These are phyloP conservation scores for Ciconia nigra DNA, from an alignment of 2,797 vertebrate genomes.

Conservation along the genomic window DNA sequence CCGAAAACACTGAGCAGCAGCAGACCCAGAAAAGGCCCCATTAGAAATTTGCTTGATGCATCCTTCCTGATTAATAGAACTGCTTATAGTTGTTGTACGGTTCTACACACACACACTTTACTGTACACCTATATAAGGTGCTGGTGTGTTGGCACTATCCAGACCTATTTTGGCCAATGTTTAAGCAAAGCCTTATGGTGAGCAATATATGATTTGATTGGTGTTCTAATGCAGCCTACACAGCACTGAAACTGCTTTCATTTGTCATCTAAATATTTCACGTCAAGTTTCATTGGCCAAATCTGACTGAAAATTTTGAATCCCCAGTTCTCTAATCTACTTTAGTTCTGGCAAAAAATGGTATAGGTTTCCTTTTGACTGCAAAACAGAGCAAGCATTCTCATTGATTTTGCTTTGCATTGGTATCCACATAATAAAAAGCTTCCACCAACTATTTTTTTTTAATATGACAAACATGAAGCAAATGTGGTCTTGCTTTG, in stretches of 20 bases:
- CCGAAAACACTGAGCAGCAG: background rate
- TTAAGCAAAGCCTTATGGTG: background rate
- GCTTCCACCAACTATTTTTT: background rate
- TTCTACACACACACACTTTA: background rate
- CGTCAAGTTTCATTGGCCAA: background rate
- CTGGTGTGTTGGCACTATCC: background rate
- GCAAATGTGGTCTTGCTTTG: background rate
- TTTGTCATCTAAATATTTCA: background rate
- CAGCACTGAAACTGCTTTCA: background rate
- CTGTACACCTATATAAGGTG: fast-evolving
- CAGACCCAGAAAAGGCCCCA: background rate
- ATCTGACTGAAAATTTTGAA: background rate
- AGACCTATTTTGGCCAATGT: background rate
- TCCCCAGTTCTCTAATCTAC: background rate
- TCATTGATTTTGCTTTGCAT: background rate
- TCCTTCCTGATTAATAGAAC: background rate
- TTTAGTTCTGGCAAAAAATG: background rate
- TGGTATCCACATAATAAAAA: background rate
- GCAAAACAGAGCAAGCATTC: background rate
- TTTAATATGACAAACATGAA: background rate
- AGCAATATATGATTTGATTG: background rate
- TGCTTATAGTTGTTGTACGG: background rate
- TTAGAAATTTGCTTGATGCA: background rate
- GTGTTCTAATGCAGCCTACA: background rate
- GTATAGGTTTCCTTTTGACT: background rate